These are phyloP conservation scores for Drosophila macrothrix DNA, from an alignment of 2,888 invertebrate species.

Conservation along the genomic window DNA sequence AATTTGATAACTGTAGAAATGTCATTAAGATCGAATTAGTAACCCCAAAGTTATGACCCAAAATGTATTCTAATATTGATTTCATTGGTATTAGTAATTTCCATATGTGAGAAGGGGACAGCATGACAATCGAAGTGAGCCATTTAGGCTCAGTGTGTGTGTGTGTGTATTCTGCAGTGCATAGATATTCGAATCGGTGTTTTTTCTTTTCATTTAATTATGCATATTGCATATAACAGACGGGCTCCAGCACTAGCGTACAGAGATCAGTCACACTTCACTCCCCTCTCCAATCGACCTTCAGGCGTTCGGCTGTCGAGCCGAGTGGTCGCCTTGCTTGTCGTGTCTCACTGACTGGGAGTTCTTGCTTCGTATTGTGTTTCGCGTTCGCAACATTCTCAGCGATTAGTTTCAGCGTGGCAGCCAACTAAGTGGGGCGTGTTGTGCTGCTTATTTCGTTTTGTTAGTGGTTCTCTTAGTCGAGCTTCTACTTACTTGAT, in stretches of 20 bases:
- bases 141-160: background rate
- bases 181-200: background rate
- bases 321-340: background rate
- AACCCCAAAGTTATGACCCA: background rate
- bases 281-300: background rate
- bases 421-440: background rate
- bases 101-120: background rate
- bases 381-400: background rate
- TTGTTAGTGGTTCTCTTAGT: background rate
- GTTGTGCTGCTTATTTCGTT: too few relatives aligned
- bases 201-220: background rate
- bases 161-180: background rate
- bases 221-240: background rate
- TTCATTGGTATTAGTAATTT: background rate
- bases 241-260: background rate
- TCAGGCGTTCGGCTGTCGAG: background rate
- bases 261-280: background rate
- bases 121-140: background rate
- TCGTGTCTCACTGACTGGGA: background rate
- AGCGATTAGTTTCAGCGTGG: background rate
- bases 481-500: background rate
- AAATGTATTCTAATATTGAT: background rate
- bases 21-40: background rate
- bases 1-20: background rate
- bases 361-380: background rate